Percentiles rank a stretch among this genome's conserved stretches.
Conservation (phyloP, 2,797 vertebrate genomes). For the Tauraco hartlaubi region DNA sequence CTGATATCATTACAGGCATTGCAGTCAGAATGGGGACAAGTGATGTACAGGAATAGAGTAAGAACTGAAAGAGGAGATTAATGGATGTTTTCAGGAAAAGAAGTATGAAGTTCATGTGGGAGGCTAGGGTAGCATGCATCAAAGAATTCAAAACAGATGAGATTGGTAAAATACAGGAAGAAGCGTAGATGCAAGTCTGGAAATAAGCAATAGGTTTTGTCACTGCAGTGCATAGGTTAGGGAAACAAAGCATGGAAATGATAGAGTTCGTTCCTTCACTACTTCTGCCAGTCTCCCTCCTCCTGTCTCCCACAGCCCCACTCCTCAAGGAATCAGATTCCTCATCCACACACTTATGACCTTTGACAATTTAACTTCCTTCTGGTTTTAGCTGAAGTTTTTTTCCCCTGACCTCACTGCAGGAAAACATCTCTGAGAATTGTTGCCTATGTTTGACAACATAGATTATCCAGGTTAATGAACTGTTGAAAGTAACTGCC, state of each 20-base stretch:
- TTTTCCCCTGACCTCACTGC: not conserved
- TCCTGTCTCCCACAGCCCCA: not conserved
- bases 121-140: not conserved
- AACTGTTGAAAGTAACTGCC: not conserved
- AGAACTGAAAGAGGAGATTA: not conserved
- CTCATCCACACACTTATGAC: not conserved
- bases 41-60: not conserved
- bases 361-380: not conserved
- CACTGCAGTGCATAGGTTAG: not conserved
- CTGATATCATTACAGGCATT: not conserved
- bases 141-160: not conserved
- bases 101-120: not conserved
- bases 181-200: not conserved
- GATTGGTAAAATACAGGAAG: not conserved
- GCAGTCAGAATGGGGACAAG: not conserved
- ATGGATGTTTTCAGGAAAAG: not conserved
- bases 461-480: not conserved
- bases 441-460: not conserved
- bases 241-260: not conserved
- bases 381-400: not conserved
- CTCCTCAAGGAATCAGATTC: not conserved
- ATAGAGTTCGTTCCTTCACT: not conserved
- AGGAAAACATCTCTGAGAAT: not conserved
- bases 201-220: not conserved
- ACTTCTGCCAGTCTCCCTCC: not conserved